A percentile compares a stretch with the other conserved stretches of the same genome.
These are phyloP conservation scores for Nudaria mundana DNA, from an alignment of 2,888 invertebrate genomes.

Conservation along the genomic window DNA sequence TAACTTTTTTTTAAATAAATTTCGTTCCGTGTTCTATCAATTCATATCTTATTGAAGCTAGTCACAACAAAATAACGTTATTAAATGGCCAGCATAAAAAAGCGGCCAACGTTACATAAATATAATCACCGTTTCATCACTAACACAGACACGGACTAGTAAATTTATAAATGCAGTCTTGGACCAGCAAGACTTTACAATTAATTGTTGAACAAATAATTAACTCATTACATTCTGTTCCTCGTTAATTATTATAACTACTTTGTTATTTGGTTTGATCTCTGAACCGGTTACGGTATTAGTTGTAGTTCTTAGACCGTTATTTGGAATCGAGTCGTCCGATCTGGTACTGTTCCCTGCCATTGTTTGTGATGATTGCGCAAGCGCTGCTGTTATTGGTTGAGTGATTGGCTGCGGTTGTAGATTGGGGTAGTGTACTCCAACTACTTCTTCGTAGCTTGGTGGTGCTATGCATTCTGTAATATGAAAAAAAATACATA, in stretches of 20 bases:
- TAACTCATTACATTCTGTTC: slow-evolving; percentile 41
- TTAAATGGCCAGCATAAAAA: not conserved
- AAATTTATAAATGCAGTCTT: slow-evolving; percentile 35
- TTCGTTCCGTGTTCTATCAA: slow-evolving; percentile 2
- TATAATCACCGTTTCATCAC: slow-evolving; percentile 14
- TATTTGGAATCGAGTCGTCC: not conserved
- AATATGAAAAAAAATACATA: slow-evolving; percentile 33
- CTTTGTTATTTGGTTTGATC: slow-evolving; percentile 10
- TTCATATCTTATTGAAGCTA: not conserved
- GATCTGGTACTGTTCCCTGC: slow-evolving; percentile 3
- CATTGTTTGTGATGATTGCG: slow-evolving; percentile 29
- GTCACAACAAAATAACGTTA: not conserved
- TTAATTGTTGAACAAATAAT: slow-evolving; percentile 27
- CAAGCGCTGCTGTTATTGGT: slow-evolving; percentile 61
- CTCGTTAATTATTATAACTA: slow-evolving; percentile 34
- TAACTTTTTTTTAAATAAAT: slow-evolving; percentile 1
- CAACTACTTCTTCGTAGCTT: slow-evolving; percentile 74
- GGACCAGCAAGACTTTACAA: slow-evolving; percentile 30
- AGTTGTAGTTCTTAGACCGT: slow-evolving; percentile 10
- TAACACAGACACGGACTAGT: slow-evolving; percentile 36
- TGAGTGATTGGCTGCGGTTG: slow-evolving; percentile 63
- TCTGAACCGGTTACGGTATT: slow-evolving; percentile 13
- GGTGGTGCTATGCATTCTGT: slow-evolving; percentile 74
- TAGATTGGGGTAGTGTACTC: slow-evolving; percentile 65
- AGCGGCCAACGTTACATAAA: slow-evolving; percentile 1